Percentiles rank a stretch among this genome's conserved stretches.
These are phyloP conservation scores for Rhopalosiphum padi DNA, from an alignment of 1,140 invertebrate genomes.

Conservation along the genomic window DNA sequence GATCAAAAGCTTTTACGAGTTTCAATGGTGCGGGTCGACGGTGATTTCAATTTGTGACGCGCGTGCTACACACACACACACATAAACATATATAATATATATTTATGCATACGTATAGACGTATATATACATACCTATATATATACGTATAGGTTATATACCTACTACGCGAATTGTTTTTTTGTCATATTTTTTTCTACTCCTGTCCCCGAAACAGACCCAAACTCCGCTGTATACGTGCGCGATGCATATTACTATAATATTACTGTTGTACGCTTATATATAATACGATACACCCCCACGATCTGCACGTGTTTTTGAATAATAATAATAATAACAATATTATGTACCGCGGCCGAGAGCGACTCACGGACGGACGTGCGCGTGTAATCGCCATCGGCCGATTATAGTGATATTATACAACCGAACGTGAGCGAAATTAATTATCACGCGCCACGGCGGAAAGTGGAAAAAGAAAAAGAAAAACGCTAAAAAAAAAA, in stretches of 20 bases:
- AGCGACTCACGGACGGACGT: not conserved
- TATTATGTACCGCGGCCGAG: not conserved
- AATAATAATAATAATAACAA: not conserved
- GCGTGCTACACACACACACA: not conserved
- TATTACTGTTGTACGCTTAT: not conserved
- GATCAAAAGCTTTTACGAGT: slow-evolving; percentile 15
- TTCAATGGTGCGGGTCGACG: not conserved
- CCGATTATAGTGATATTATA: not conserved
- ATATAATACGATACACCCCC: not conserved
- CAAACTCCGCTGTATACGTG: not conserved
- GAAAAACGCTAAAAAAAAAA: not conserved
- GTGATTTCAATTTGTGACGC: slow-evolving; percentile 9
- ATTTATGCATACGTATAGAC: no score
- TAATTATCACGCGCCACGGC: not conserved
- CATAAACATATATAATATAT: not conserved
- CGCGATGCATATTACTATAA: not conserved
- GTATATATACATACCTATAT: no score
- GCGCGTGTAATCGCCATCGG: not conserved
- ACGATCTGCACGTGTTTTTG: not conserved
- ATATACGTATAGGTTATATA: not conserved
- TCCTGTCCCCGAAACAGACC: not conserved
- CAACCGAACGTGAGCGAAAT: not conserved
- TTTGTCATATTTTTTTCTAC: not conserved
- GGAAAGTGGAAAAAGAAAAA: not conserved
- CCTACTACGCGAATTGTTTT: not conserved